A percentile compares a stretch with the other conserved stretches of the same genome.
Evolutionary conservation across 2,797 vertebrate genomes (phyloP).

Genomic region (Acomys russatus): DNA sequence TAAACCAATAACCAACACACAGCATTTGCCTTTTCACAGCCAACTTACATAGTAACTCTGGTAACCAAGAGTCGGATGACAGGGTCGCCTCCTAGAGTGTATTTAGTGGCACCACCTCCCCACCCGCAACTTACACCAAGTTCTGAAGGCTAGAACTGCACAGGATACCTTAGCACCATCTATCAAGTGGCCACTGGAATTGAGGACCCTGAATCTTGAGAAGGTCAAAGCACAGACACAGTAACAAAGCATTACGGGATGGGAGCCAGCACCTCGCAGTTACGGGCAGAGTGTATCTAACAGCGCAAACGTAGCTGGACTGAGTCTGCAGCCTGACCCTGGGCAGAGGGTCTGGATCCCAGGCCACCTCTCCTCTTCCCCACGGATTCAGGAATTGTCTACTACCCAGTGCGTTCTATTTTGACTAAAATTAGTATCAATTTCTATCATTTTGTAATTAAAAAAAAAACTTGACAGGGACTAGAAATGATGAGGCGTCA

Average conservation of each 20-base stretch:
- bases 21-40: neutral
- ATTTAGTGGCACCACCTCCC: neutral
- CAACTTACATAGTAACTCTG: neutral
- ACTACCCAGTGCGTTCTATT: conserved; percentile 18
- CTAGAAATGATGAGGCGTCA: conserved; percentile 50
- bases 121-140: neutral
- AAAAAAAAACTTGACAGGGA: conserved; percentile 48
- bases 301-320: neutral
- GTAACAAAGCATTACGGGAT: neutral
- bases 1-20: conserved; percentile 1
- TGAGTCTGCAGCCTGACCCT: neutral
- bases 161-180: neutral
- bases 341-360: neutral
- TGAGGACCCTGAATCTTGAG: neutral
- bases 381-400: neutral
- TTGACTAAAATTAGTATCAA: conserved; percentile 32
- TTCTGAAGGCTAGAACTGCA: neutral
- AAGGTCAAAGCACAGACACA: neutral
- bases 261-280: neutral
- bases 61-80: neutral
- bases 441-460: conserved; percentile 53
- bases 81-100: neutral
- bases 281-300: no score
- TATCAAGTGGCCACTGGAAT: neutral
- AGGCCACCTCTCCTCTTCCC: neutral